phyloP scores from a whole-genome alignment of 2,888 invertebrate genomes.

The Pristionchus maxplancki region DNA sequence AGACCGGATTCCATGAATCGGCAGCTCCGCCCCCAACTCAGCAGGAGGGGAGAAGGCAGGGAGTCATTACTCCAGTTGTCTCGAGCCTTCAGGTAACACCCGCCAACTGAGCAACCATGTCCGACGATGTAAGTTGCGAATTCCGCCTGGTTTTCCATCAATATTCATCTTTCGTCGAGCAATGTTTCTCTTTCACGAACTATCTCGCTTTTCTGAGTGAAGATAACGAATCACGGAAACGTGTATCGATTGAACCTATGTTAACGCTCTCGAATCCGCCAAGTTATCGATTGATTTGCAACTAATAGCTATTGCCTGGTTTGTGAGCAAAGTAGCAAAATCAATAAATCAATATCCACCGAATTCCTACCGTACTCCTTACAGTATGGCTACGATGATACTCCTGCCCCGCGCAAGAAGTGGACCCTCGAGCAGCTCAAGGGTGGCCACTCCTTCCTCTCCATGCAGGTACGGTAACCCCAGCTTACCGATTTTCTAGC shows the following conservation, averaged over 20 bases:
- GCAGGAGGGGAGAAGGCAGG: not conserved
- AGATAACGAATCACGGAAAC: too few species aligned
- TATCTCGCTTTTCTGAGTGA: too few species aligned
- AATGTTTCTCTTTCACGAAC: too few species aligned
- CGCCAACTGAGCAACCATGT: slow-evolving; percentile 13
- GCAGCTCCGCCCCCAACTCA: slow-evolving; percentile 1
- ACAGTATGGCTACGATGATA: slow-evolving; percentile 41
- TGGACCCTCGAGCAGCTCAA: slow-evolving; percentile 77
- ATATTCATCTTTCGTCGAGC: not conserved
- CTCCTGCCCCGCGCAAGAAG: slow-evolving; percentile 56
- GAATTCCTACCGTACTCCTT: slow-evolving; percentile 21
- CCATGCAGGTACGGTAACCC: slow-evolving; percentile 61
- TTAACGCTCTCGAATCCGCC: too few species aligned
- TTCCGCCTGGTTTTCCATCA: not conserved
- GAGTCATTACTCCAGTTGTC: slow-evolving; percentile 40
- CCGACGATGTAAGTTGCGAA: slow-evolving; percentile 22
- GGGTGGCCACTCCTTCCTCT: slow-evolving; percentile 75
- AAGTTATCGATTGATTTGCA: too few species aligned
- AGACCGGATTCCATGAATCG: slow-evolving; percentile 30
- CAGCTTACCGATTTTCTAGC: not conserved
- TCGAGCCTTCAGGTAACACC: not conserved
- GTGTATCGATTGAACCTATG: too few species aligned
- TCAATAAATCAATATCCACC: not conserved
- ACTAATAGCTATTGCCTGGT: too few species aligned
- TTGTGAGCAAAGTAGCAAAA: too few species aligned